phyloP scores from a whole-genome alignment of 2,888 invertebrate species.

The Cylindroiulus punctatus region DNA sequence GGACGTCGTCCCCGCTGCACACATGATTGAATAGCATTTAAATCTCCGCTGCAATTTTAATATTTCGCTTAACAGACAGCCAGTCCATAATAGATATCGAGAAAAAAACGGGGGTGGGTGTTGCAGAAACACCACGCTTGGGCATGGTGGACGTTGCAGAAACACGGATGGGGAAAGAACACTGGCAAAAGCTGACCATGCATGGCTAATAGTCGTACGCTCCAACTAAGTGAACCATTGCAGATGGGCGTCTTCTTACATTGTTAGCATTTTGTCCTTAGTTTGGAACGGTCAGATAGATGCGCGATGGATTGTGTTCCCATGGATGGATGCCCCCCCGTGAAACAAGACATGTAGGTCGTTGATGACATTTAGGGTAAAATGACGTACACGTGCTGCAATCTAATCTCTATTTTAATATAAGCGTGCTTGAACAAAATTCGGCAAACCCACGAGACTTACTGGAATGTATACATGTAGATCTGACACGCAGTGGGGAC shows the following conservation, averaged over 20 bases:
- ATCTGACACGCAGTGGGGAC: too few species aligned
- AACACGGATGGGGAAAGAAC: background rate
- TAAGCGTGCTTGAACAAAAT: too few species aligned
- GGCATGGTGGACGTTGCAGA: background rate
- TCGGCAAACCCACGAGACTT: too few species aligned
- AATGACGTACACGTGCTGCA: too few species aligned
- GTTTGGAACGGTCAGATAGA: background rate
- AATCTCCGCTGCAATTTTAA: constrained; percentile 34
- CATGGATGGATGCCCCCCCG: background rate
- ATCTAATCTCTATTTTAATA: too few species aligned
- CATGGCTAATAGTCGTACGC: constrained; percentile 19
- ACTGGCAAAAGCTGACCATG: background rate
- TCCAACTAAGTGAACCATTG: background rate
- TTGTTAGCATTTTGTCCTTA: constrained; percentile 2
- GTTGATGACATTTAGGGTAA: too few species aligned
- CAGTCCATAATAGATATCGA: constrained; percentile 42
- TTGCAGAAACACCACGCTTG: background rate
- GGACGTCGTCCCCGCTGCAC: constrained; percentile 23
- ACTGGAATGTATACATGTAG: too few species aligned
- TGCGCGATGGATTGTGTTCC: background rate
- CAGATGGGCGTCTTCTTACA: background rate
- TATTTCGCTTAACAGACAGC: constrained; percentile 17
- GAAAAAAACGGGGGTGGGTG: background rate
- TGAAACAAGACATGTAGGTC: background rate
- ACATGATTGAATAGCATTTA: constrained; percentile 38